Evolutionary conservation across 2,113 vertebrate species (phyloP).

Genomic region (Halichoerus grypus): DNA sequence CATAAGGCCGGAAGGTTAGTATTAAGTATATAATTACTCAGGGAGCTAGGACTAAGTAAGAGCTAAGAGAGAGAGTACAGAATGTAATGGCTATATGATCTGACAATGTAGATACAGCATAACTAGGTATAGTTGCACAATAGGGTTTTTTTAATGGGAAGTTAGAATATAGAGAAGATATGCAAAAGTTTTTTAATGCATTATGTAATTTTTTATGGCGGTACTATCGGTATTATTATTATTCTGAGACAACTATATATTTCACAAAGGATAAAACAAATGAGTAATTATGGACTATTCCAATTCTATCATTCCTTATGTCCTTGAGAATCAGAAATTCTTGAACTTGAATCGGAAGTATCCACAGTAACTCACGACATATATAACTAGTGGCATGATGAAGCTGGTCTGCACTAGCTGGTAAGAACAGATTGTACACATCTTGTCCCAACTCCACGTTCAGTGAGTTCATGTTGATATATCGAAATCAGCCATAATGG

Average conservation of each 20-base stretch:
- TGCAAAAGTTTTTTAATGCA: background rate
- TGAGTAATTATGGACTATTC: background rate
- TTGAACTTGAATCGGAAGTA: background rate
- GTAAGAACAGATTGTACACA: background rate
- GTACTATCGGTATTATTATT: background rate
- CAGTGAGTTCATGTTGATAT: background rate
- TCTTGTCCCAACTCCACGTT: background rate
- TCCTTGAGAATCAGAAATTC: conserved; percentile 14
- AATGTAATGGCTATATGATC: background rate
- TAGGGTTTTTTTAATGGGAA: background rate
- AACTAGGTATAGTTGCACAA: background rate
- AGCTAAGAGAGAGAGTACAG: background rate
- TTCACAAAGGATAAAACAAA: background rate
- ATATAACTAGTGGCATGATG: background rate
- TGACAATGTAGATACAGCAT: background rate
- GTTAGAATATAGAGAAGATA: background rate
- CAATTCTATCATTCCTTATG: background rate
- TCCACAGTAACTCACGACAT: background rate
- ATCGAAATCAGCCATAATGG: background rate
- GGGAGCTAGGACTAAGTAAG: background rate
- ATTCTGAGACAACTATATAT: background rate
- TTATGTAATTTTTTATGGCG: background rate
- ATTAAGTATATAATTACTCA: background rate
- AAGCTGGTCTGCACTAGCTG: background rate
- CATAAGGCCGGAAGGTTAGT: background rate